phyloP scores from a whole-genome alignment of 2,888 invertebrate genomes.

The Nomada hirtipes region DNA sequence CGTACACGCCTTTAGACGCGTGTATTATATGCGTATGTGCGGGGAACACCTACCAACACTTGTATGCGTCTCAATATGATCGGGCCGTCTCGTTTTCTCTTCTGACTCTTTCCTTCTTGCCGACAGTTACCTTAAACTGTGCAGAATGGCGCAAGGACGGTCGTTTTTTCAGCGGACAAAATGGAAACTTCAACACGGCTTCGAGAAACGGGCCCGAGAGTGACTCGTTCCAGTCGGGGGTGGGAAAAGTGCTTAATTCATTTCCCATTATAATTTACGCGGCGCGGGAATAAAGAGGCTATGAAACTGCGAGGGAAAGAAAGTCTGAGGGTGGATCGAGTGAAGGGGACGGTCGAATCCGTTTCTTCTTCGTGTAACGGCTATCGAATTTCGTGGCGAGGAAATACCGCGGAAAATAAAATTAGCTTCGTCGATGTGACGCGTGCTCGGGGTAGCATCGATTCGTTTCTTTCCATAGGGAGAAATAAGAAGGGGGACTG shows the following conservation, averaged over 20 bases:
- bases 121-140: constrained; percentile 42
- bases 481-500: neutral
- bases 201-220: constrained; percentile 33
- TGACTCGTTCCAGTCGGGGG: constrained; percentile 51
- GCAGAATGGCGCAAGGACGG: constrained; percentile 42
- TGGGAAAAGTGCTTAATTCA: constrained; percentile 58
- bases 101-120: neutral
- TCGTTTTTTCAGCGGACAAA: constrained; percentile 52
- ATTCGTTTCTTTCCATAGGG: constrained; percentile 3
- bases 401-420: constrained; percentile 64
- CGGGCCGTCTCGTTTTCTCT: neutral
- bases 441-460: neutral
- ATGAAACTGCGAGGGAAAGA: constrained; percentile 32
- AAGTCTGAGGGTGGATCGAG: constrained; percentile 10
- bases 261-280: constrained; percentile 67
- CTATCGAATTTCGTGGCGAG: constrained; percentile 59
- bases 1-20: constrained; percentile 52
- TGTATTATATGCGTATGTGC: constrained; percentile 7
- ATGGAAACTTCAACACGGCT: constrained; percentile 29
- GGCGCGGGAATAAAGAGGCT: constrained; percentile 58
- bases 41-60: constrained; percentile 39
- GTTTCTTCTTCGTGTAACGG: constrained; percentile 6
- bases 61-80: constrained; percentile 3
- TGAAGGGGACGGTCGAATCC: constrained; percentile 19
- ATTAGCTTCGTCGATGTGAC: constrained; percentile 55